phyloP scores from a whole-genome alignment of 2,797 vertebrate genomes.

The Lycodopsis pacificus region DNA sequence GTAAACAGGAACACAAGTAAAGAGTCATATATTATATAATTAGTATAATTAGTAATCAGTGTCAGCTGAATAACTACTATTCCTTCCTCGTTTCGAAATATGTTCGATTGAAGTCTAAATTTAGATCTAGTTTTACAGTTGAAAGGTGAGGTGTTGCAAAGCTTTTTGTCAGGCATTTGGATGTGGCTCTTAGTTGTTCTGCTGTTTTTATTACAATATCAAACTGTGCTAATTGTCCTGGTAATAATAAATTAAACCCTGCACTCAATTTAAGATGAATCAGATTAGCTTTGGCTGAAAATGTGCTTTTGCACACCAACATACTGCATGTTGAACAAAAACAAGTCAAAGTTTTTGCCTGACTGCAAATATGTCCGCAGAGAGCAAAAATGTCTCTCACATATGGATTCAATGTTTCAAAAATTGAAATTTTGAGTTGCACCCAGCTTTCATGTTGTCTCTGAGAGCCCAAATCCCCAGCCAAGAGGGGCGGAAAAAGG shows the following conservation, averaged over 20 bases:
- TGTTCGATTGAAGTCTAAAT: background rate
- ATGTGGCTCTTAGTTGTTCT: background rate
- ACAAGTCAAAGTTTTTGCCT: slow-evolving; percentile 14
- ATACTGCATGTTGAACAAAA: background rate
- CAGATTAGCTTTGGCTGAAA: background rate
- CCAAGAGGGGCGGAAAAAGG: slow-evolving; percentile 29
- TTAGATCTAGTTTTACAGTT: background rate
- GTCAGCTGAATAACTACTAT: background rate
- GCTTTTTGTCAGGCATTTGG: background rate
- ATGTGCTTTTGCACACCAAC: background rate
- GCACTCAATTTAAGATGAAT: background rate
- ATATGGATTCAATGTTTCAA: slow-evolving; percentile 28
- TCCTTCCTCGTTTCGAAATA: too few species aligned
- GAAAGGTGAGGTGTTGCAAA: background rate
- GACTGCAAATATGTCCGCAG: slow-evolving; percentile 11
- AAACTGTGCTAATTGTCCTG: background rate
- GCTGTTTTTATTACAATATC: background rate
- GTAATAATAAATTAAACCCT: background rate
- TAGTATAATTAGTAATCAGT: too few species aligned
- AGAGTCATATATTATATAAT: background rate
- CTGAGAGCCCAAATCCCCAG: slow-evolving; percentile 34
- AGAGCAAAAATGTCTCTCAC: slow-evolving; percentile 15
- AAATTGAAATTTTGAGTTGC: slow-evolving; percentile 24
- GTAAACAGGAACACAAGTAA: background rate
- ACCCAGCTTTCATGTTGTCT: slow-evolving; percentile 19